Conservation (phyloP, 2,888 invertebrate species). For the Tortricodes alternella region DNA sequence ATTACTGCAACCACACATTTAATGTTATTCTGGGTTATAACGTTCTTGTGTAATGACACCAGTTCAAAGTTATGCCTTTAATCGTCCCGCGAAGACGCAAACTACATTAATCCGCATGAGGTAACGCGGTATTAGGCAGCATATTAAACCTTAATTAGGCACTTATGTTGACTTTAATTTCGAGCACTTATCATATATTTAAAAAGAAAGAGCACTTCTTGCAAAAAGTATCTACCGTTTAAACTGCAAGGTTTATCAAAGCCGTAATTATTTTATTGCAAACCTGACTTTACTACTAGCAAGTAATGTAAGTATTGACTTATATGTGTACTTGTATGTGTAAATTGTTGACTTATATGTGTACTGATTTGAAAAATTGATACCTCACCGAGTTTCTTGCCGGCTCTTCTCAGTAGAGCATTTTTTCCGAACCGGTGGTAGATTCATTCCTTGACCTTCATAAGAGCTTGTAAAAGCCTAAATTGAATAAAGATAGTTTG, state of each 20-base stretch:
- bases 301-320: too few relatives aligned
- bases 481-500: too few relatives aligned
- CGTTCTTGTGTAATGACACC: conserved; percentile 10
- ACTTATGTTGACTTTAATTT: conserved; percentile 16
- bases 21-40: background rate
- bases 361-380: too few relatives aligned
- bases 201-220: background rate
- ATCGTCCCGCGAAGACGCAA: conserved; percentile 1
- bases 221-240: background rate
- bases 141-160: conserved; percentile 10
- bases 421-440: too few relatives aligned
- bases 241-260: background rate
- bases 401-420: too few relatives aligned
- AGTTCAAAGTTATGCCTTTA: conserved; percentile 19
- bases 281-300: background rate
- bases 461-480: too few relatives aligned
- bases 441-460: too few relatives aligned
- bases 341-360: too few relatives aligned
- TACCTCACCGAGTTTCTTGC: too few relatives aligned
- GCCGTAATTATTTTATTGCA: conserved; percentile 3
- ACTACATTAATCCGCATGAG: conserved; percentile 19
- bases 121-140: conserved; percentile 14
- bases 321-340: too few relatives aligned
- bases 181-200: conserved; percentile 4
- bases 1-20: background rate